Conservation (phyloP, 2,888 invertebrate genomes). For the Ectemnius continuus region DNA sequence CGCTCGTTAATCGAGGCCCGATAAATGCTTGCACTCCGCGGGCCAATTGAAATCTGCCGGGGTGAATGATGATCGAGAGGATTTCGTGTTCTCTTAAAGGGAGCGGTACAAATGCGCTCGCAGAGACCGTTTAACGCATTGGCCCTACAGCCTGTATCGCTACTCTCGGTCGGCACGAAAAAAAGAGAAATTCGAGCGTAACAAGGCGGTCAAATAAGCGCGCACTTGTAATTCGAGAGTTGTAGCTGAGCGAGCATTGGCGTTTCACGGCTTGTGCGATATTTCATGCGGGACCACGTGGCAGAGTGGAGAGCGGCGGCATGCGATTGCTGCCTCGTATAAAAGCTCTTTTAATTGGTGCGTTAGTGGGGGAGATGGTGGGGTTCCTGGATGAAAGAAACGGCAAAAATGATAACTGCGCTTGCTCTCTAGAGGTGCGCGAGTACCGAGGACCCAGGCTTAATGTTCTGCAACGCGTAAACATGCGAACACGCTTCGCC, state of each 20-base stretch:
- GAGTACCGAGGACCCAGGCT: conserved; percentile 23
- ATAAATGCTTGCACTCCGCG: conserved; percentile 25
- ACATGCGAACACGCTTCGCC: conserved; percentile 39
- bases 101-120: too few relatives aligned
- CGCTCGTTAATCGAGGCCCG: conserved; percentile 48
- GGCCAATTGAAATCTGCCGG: conserved; percentile 8
- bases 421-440: too few relatives aligned
- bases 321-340: conserved; percentile 13
- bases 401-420: conserved; percentile 16
- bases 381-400: neutral
- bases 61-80: conserved; percentile 24
- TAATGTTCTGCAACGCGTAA: conserved; percentile 43
- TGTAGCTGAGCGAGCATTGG: conserved; percentile 30
- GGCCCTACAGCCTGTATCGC: conserved; percentile 15
- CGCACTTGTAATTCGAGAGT: conserved; percentile 44
- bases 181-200: neutral
- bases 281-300: conserved; percentile 30
- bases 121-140: conserved; percentile 4
- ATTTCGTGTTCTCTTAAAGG: too few relatives aligned
- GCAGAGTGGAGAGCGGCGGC: neutral
- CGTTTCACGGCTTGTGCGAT: conserved; percentile 34
- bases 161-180: neutral
- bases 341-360: conserved; percentile 48
- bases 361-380: neutral
- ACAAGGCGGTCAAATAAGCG: neutral